These are phyloP conservation scores for Erpobdella octoculata DNA, from an alignment of 2,888 invertebrate genomes.

Conservation along the genomic window DNA sequence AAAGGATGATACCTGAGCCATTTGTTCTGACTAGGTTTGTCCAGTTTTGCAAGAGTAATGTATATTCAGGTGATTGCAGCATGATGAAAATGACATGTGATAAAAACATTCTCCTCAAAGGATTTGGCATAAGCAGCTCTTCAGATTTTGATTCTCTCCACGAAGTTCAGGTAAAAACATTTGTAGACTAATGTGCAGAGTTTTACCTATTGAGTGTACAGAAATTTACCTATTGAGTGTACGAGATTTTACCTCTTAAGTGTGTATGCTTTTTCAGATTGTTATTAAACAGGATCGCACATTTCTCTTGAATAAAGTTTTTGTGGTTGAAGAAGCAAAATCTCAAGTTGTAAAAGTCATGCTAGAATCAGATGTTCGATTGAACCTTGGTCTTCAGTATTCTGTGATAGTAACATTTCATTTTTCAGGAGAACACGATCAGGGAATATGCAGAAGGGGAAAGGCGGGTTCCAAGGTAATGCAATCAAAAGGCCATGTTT, in stretches of 20 bases:
- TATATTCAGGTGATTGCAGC: slow-evolving; percentile 35
- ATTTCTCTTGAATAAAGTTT: slow-evolving; percentile 26
- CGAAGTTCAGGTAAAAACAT: slow-evolving; percentile 31
- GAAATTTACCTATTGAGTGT: no score
- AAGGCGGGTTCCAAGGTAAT: slow-evolving; percentile 31
- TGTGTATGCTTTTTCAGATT: not conserved
- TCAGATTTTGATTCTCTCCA: slow-evolving; percentile 32
- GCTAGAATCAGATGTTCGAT: slow-evolving; percentile 28
- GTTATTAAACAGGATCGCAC: slow-evolving; percentile 29
- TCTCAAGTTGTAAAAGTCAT: slow-evolving; percentile 24
- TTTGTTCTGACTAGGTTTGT: slow-evolving; percentile 31
- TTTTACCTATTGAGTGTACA: no score
- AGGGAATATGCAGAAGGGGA: slow-evolving; percentile 33
- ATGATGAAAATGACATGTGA: slow-evolving; percentile 33
- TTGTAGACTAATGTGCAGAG: no score
- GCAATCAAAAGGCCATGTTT: slow-evolving; percentile 28
- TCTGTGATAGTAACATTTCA: slow-evolving; percentile 33
- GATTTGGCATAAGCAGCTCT: slow-evolving; percentile 34
- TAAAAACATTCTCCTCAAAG: slow-evolving; percentile 31
- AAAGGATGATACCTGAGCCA: slow-evolving; percentile 23
- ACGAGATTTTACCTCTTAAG: not conserved
- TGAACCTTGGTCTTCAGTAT: slow-evolving; percentile 29
- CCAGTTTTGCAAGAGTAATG: slow-evolving; percentile 31
- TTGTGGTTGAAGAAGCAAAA: slow-evolving; percentile 27
- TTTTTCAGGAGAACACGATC: slow-evolving; percentile 35